These are phyloP conservation scores for Drosophila parthenogenetica DNA, from an alignment of 2,888 invertebrate genomes.

Conservation along the genomic window DNA sequence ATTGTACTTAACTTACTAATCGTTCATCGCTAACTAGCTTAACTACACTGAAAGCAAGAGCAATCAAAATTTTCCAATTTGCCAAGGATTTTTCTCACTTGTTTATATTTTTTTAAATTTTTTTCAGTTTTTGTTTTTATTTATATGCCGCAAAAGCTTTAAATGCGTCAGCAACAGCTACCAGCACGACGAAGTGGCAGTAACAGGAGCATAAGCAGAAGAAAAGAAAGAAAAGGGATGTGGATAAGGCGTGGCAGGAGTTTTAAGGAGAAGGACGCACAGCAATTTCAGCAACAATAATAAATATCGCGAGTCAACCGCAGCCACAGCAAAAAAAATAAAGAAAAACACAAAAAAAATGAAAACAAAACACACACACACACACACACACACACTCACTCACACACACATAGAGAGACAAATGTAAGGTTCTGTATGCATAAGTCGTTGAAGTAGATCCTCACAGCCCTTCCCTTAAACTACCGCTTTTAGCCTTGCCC, in stretches of 20 bases:
- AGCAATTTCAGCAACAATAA: slow-evolving; percentile 79
- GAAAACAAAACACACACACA: slow-evolving; percentile 31
- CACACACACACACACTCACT: slow-evolving; percentile 5
- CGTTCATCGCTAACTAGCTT: too few relatives aligned
- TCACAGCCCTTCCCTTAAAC: background rate
- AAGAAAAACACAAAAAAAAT: slow-evolving; percentile 22
- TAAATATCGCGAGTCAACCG: slow-evolving; percentile 79
- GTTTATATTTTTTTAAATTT: slow-evolving; percentile 1
- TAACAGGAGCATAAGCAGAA: slow-evolving; percentile 9
- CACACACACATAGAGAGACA: slow-evolving; percentile 2
- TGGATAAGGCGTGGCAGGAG: slow-evolving; percentile 4
- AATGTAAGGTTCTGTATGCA: slow-evolving; percentile 44
- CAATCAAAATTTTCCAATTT: background rate
- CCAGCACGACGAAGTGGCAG: slow-evolving; percentile 25
- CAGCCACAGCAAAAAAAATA: slow-evolving; percentile 63
- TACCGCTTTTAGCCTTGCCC: background rate
- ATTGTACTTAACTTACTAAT: too few relatives aligned
- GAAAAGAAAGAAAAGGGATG: background rate
- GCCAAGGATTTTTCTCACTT: background rate
- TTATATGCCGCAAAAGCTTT: slow-evolving; percentile 79
- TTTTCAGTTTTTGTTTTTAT: slow-evolving; percentile 50
- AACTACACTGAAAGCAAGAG: background rate
- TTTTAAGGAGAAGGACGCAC: slow-evolving; percentile 59
- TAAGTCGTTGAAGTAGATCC: slow-evolving; percentile 26
- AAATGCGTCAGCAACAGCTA: slow-evolving; percentile 73